Conservation (phyloP, 2,797 vertebrate genomes). For the Chaenodraco wilsoni region DNA sequence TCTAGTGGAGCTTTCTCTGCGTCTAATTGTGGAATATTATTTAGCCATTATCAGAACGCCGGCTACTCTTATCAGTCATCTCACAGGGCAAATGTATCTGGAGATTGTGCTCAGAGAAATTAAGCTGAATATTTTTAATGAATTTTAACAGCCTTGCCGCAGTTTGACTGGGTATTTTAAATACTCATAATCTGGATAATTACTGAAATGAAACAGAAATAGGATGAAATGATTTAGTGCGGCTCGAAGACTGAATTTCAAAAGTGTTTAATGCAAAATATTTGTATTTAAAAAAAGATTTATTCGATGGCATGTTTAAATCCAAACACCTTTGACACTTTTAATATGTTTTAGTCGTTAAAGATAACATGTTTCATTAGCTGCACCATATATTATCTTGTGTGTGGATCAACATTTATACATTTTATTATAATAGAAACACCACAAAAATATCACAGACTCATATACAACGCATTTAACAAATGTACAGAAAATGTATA, state of each 20-base stretch:
- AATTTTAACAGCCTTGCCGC: slow-evolving; percentile 50
- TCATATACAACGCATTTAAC: slow-evolving; percentile 4
- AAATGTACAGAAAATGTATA: slow-evolving; percentile 12
- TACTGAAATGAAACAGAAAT: slow-evolving; percentile 10
- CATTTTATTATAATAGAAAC: slow-evolving; percentile 36
- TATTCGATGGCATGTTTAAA: slow-evolving; percentile 36
- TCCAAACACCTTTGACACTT: slow-evolving; percentile 37
- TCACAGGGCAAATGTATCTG: slow-evolving; percentile 61
- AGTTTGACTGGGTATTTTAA: slow-evolving; percentile 33
- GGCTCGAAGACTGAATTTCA: slow-evolving; percentile 7
- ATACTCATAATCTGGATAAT: slow-evolving; percentile 9
- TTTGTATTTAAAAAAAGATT: slow-evolving; percentile 43
- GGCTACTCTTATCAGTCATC: slow-evolving; percentile 79
- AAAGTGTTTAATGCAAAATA: slow-evolving; percentile 72
- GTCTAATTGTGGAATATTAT: slow-evolving; percentile 77
- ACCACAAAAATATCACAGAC: slow-evolving; percentile 37
- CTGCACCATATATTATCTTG: slow-evolving; percentile 12
- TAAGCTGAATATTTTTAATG: slow-evolving; percentile 46
- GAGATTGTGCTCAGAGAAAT: slow-evolving; percentile 58
- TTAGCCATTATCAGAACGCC: slow-evolving; percentile 71
- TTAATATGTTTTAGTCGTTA: slow-evolving; percentile 8
- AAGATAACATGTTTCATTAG: slow-evolving; percentile 19
- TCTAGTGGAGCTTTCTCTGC: slow-evolving; percentile 66
- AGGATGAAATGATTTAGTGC: slow-evolving; percentile 14
- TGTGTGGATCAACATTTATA: slow-evolving; percentile 19